Base-by-base conservation (phyloP, 1,140 invertebrate genomes). In the Aphelenchoides besseyi region DNA sequence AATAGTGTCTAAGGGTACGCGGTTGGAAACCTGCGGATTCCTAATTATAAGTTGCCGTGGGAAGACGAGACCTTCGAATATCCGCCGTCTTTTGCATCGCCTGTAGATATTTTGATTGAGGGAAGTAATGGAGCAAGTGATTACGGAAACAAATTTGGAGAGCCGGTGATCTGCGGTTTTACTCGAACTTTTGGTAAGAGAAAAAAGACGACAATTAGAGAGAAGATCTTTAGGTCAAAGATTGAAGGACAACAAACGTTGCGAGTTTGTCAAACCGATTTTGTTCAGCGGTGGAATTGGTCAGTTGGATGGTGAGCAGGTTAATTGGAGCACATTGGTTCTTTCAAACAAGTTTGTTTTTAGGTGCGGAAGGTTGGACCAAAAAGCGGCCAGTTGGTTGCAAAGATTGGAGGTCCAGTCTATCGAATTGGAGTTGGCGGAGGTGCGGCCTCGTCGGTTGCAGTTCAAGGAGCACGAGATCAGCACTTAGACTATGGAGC, bases 231-330 rank as follows among this genome's bases (percentile, higher is more conserved):
- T n/a, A 12, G 64, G 67, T 61, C 12, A n/a, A 30, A n/a, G 59
- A 73, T 68, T 77, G 37, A 8, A 64, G 67, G 29, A 12, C 37
- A 88, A 89, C 35, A 89, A 90, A 74, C 86, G 94, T 63, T 88
- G 92, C 69, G 95, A 98, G 86, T 98, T 91, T 88, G 91, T 98
- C 0, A 98, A 98, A 83, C 95, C 95, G 0, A 97, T 98, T 69
- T 97, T 98, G 95, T 98, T 98, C 77, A 95, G 92, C 82, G 95
- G 92, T 68, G 95, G 95, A 41, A 89, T 98, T 71, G 95, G 95
- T 3, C 90, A 90, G 9, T 90, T 98, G 87, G 91, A 93, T 78
- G 89, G 89, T 83, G 59, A 61, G 57, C 9, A 23, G 12, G 16
- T 62, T 48, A 33, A 12, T 9, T 59, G 59, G 29, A 29, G 16